Evolutionary conservation across 2,797 vertebrate species (phyloP).

Genomic region (Semaprochilodus insignis): DNA sequence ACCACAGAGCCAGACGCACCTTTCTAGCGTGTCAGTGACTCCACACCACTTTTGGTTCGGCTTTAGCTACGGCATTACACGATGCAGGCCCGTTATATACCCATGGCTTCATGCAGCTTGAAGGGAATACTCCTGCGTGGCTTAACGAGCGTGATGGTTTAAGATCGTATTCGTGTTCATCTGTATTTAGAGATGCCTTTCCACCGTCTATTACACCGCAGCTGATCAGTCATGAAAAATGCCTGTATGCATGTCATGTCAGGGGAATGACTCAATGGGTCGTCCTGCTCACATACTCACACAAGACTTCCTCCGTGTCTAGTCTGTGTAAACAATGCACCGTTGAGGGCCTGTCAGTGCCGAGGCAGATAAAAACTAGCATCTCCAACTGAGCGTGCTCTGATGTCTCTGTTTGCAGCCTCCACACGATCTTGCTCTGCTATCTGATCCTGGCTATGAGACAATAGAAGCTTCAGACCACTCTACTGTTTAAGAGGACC

Average conservation of each 20-base stretch:
- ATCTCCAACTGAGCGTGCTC: constrained; percentile 47
- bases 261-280: constrained; percentile 40
- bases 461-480: constrained; percentile 50
- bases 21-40: constrained; percentile 53
- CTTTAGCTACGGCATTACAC: not conserved
- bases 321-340: constrained; percentile 49
- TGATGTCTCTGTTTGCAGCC: constrained; percentile 57
- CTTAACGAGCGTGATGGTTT: constrained; percentile 6
- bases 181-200: constrained; percentile 35
- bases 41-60: constrained; percentile 30
- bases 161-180: constrained; percentile 7
- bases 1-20: constrained; percentile 52
- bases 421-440: constrained; percentile 28
- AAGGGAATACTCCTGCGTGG: too few species aligned
- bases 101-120: not conserved
- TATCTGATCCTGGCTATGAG: constrained; percentile 47
- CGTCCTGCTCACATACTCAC: not conserved
- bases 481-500: constrained; percentile 18
- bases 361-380: constrained; percentile 48
- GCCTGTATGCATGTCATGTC: constrained; percentile 23
- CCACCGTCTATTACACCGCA: constrained; percentile 19
- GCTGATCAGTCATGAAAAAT: constrained; percentile 19
- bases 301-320: constrained; percentile 47
- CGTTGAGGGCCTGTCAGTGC: constrained; percentile 50
- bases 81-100: not conserved